Percentiles rank a stretch among this genome's conserved stretches.
These are phyloP conservation scores for Drosophila willistoni DNA, from an alignment of 1,140 invertebrate genomes.

Conservation along the genomic window DNA sequence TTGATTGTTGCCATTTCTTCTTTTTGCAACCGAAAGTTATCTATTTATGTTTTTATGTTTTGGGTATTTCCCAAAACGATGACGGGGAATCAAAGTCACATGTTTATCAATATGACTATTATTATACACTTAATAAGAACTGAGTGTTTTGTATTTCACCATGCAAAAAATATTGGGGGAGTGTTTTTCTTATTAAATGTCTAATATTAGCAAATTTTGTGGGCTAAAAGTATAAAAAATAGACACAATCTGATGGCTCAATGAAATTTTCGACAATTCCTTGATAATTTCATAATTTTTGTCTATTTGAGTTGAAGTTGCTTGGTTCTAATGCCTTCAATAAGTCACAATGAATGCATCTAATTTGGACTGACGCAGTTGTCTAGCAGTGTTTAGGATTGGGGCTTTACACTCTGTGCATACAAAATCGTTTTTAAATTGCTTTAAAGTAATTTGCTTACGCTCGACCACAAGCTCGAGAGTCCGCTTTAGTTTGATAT, in stretches of 20 bases:
- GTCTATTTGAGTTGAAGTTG: neutral
- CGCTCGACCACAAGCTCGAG: neutral
- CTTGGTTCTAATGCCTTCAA: neutral
- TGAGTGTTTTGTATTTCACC: neutral
- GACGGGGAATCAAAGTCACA: conserved; percentile 5
- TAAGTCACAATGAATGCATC: neutral
- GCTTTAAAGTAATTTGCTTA: conserved; percentile 1
- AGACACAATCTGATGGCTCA: too few relatives aligned
- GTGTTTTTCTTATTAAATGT: too few relatives aligned
- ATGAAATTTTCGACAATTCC: too few relatives aligned
- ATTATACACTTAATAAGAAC: neutral
- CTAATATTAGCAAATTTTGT: too few relatives aligned
- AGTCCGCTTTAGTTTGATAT: neutral
- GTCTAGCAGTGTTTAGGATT: neutral
- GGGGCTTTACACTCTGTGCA: neutral
- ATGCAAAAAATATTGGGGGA: too few relatives aligned
- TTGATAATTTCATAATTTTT: too few relatives aligned
- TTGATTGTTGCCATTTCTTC: conserved; percentile 29
- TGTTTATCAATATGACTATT: neutral
- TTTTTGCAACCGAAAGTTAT: conserved; percentile 14
- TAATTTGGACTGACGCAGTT: conserved; percentile 3
- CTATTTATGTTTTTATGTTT: conserved; percentile 28
- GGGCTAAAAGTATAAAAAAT: too few relatives aligned
- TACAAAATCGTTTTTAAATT: conserved; percentile 2
- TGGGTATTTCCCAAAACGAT: conserved; percentile 43